A percentile compares a stretch with the other conserved stretches of the same genome.
Conservation (phyloP, 2,888 invertebrate genomes). For the Fabriciana adippe region DNA sequence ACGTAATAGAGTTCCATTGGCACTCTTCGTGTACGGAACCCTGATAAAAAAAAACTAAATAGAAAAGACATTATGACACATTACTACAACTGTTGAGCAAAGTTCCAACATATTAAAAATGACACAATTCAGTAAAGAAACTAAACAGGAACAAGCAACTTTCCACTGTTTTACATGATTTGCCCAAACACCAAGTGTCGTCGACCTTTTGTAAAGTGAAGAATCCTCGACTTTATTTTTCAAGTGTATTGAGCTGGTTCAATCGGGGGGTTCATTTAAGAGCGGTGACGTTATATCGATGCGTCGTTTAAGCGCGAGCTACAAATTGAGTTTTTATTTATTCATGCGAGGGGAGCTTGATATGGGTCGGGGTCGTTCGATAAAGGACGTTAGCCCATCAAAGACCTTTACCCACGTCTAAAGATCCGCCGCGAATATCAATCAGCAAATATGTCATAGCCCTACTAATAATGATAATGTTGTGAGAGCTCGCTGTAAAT, state of each 20-base stretch:
- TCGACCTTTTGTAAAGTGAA: constrained; percentile 38
- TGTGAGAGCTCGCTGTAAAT: constrained; percentile 23
- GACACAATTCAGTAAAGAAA: constrained; percentile 49
- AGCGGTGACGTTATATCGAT: constrained; percentile 61
- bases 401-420: constrained; percentile 57
- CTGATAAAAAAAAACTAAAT: too few relatives aligned
- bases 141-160: constrained; percentile 51
- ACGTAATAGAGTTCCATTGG: too few relatives aligned
- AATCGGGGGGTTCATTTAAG: constrained; percentile 59
- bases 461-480: constrained; percentile 29
- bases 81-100: not conserved
- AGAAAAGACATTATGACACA: too few relatives aligned
- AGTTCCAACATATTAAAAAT: constrained; percentile 32
- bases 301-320: constrained; percentile 69
- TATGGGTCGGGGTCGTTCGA: constrained; percentile 76
- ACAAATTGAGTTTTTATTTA: constrained; percentile 81
- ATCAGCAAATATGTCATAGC: constrained; percentile 44
- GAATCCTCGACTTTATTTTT: constrained; percentile 37
- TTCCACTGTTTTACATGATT: constrained; percentile 58
- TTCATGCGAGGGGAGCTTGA: constrained; percentile 77
- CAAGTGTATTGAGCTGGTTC: constrained; percentile 46
- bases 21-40: too few relatives aligned
- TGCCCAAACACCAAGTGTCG: constrained; percentile 46
- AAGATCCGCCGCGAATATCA: constrained; percentile 53
- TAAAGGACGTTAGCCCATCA: constrained; percentile 70